A percentile compares a stretch with the other conserved stretches of the same genome.
Conservation (phyloP, 2,113 vertebrate genomes). For the Entomyzon cyanotis region DNA sequence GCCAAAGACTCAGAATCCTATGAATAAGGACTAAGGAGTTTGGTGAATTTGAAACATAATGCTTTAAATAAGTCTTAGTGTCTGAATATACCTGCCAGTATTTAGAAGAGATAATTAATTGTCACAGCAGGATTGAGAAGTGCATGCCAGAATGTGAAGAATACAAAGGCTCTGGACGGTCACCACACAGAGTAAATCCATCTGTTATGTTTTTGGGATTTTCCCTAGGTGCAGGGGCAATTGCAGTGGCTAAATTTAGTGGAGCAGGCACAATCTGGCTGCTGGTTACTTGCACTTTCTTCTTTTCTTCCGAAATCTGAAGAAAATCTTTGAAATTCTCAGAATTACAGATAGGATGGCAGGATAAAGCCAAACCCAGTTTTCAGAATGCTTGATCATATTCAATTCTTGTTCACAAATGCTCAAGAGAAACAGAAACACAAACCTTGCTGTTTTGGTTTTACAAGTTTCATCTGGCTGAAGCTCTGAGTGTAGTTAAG, state of each 20-base stretch:
- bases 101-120: constrained; percentile 26
- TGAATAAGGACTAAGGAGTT: constrained; percentile 28
- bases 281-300: neutral
- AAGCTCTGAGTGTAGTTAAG: neutral
- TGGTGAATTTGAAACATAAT: neutral
- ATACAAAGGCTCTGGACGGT: neutral
- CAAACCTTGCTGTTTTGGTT: neutral
- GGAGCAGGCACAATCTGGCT: neutral
- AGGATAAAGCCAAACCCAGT: neutral
- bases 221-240: neutral
- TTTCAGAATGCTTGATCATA: neutral
- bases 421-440: neutral
- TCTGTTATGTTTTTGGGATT: neutral
- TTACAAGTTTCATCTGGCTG: neutral
- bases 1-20: constrained; percentile 22
- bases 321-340: neutral
- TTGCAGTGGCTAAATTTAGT: neutral
- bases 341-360: neutral
- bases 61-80: constrained; percentile 16
- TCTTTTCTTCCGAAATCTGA: neutral
- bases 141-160: neutral
- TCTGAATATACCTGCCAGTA: constrained; percentile 21
- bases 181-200: neutral
- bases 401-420: neutral
- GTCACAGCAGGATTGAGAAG: neutral